These are phyloP conservation scores for Conus ventricosus DNA, from an alignment of 1,140 invertebrate species.

Conservation along the genomic window DNA sequence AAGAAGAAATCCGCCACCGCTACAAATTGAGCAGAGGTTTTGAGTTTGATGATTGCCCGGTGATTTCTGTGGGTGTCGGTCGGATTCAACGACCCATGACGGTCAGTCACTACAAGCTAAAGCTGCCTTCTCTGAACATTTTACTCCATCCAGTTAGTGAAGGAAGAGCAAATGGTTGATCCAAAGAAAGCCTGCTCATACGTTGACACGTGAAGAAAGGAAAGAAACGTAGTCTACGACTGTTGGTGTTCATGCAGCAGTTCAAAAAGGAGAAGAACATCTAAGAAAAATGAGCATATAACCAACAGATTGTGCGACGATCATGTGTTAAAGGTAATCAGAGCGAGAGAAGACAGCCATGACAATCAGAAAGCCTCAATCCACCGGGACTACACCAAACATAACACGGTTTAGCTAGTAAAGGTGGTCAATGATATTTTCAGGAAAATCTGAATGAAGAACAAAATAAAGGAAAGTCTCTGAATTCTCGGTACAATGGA, in stretches of 20 bases:
- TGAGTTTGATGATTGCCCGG: neutral
- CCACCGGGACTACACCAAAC: neutral
- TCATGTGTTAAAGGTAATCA: neutral
- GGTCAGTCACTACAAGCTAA: neutral
- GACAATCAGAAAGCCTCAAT: too few relatives aligned
- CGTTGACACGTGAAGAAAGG: neutral
- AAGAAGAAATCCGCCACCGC: neutral
- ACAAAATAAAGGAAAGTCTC: neutral
- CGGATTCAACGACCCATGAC: neutral
- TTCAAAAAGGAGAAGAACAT: neutral
- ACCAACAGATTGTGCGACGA: neutral
- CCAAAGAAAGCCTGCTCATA: neutral
- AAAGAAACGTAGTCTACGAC: neutral
- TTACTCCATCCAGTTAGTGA: neutral
- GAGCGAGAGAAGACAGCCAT: neutral
- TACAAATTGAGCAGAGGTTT: neutral
- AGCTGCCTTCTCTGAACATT: neutral
- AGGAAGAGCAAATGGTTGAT: too few relatives aligned
- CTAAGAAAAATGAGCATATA: neutral
- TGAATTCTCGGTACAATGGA: neutral
- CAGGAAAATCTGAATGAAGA: neutral
- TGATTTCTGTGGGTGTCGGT: neutral
- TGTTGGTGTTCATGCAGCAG: neutral
- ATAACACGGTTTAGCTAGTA: neutral
- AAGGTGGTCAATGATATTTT: neutral